Evolutionary conservation across 2,113 vertebrate genomes (phyloP).

Genomic region (Scatophagus argus): DNA sequence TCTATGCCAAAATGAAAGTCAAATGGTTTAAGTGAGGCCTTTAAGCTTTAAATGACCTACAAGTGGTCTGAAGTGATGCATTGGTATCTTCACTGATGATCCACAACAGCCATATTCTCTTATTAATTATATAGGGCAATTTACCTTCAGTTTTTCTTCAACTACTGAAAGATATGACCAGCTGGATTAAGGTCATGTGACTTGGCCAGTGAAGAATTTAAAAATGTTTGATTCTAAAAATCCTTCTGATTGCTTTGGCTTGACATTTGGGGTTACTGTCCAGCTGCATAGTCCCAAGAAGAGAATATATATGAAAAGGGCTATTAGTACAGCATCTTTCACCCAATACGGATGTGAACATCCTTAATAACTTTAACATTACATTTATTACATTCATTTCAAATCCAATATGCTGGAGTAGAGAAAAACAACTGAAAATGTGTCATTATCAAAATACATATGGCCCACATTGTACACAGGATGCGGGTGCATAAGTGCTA

Average conservation of each 20-base stretch:
- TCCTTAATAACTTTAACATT: background rate
- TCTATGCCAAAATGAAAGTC: no score
- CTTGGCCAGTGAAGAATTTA: background rate
- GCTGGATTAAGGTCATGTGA: background rate
- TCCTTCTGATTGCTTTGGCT: background rate
- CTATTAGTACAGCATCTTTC: background rate
- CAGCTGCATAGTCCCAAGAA: background rate
- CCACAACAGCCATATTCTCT: background rate
- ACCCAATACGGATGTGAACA: background rate
- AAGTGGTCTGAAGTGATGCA: no score
- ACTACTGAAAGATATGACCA: background rate
- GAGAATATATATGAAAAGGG: background rate
- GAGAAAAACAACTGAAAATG: constrained; percentile 23
- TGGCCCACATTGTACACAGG: constrained; percentile 10
- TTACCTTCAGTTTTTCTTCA: background rate
- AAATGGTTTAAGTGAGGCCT: background rate
- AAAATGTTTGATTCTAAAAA: background rate
- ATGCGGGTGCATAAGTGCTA: constrained; percentile 16
- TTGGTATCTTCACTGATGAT: background rate
- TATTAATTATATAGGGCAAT: background rate
- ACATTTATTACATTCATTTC: background rate
- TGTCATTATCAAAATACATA: constrained; percentile 10
- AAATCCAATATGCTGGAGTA: constrained; percentile 1
- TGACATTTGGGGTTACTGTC: background rate
- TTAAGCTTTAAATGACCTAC: background rate